Conservation (phyloP, 2,113 vertebrate genomes). For the Chaetura pelagica region DNA sequence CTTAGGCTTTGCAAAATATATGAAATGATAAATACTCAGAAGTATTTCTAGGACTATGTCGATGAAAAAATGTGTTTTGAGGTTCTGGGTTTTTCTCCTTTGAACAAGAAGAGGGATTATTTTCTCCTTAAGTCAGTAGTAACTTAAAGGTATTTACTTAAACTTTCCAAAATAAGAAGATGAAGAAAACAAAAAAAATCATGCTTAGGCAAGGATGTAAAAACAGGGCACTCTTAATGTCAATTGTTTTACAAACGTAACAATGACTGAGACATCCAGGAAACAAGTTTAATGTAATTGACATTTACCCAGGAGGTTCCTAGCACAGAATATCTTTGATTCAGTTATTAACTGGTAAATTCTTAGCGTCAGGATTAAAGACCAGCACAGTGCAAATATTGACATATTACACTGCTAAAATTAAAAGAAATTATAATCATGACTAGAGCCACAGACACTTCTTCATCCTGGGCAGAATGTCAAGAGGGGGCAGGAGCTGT, state of each 20-base stretch:
- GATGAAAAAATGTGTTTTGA: not conserved
- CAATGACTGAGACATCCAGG: not conserved
- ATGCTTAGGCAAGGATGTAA: not conserved
- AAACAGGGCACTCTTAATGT: not conserved
- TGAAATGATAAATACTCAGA: conserved; percentile 12
- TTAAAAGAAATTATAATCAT: not conserved
- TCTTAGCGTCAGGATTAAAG: not conserved
- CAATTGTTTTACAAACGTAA: not conserved
- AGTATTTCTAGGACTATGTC: conserved; percentile 19
- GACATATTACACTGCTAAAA: not conserved
- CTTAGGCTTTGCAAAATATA: conserved; percentile 23
- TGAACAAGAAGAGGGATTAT: not conserved
- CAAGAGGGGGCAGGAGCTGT: not conserved
- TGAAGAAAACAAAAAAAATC: not conserved
- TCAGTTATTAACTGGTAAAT: not conserved
- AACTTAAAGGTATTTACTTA: not conserved
- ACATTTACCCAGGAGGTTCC: not conserved
- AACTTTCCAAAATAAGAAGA: not conserved
- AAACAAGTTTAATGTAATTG: not conserved
- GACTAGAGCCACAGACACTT: not conserved
- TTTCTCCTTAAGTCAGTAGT: not conserved
- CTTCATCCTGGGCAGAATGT: not conserved
- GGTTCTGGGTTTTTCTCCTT: not conserved
- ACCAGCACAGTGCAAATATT: not conserved
- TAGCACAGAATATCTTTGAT: not conserved